A percentile compares a stretch with the other conserved stretches of the same genome.
phyloP scores from a whole-genome alignment of 64 coral and sea anemone species.

The Montipora foliosa region DNA sequence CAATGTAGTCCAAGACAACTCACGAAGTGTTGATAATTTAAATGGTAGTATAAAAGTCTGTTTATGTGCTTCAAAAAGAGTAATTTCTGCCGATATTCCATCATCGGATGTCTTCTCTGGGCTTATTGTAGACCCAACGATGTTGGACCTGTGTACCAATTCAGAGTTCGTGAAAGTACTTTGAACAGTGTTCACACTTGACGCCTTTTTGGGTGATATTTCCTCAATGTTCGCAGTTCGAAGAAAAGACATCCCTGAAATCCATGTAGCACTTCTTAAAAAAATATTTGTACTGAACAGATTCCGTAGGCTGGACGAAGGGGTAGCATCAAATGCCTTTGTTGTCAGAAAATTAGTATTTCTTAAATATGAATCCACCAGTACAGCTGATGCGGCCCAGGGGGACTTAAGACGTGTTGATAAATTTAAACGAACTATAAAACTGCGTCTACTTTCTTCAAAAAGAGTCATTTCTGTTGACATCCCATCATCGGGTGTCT shows the following conservation, averaged over 20 bases:
- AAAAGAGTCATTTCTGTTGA: not conserved
- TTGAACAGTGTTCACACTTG: not conserved
- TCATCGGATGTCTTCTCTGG: not conserved
- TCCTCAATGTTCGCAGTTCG: not conserved
- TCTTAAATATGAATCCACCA: not conserved
- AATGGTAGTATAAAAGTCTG: not conserved
- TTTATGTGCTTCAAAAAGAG: not conserved
- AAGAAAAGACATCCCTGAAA: not conserved
- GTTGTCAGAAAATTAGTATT: not conserved
- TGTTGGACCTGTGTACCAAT: not conserved
- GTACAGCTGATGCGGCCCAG: too few relatives aligned
- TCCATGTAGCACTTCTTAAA: not conserved
- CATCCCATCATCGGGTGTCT: not conserved
- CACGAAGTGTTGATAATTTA: not conserved
- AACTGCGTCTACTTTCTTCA: not conserved
- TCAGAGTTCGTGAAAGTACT: not conserved
- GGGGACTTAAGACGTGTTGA: not conserved
- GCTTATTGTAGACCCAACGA: not conserved
- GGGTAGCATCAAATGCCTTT: too few relatives aligned
- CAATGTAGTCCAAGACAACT: not conserved
- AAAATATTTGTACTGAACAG: too few relatives aligned
- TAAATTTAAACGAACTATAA: not conserved
- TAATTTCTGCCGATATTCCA: not conserved
- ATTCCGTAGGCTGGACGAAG: too few relatives aligned
- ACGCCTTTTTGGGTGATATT: not conserved